These are phyloP conservation scores for Mus spicilegus DNA, from an alignment of 2,113 vertebrate genomes.

Conservation along the genomic window DNA sequence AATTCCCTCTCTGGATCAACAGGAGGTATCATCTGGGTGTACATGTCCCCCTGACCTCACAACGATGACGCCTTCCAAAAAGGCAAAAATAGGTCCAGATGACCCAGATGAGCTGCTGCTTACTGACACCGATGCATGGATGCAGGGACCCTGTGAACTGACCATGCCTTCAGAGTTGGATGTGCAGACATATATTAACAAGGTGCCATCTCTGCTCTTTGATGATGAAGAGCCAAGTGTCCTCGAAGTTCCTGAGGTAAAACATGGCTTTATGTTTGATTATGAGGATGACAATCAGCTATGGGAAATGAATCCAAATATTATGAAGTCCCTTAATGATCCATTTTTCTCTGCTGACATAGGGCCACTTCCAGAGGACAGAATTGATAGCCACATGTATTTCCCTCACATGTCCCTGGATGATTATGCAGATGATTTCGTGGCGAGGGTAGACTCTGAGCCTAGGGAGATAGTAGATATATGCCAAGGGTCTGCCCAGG, in stretches of 20 bases:
- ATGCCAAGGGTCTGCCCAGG: slow-evolving; percentile 91
- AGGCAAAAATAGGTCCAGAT: slow-evolving; percentile 88
- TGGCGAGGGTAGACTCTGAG: slow-evolving; percentile 91
- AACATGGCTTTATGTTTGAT: slow-evolving; percentile 79
- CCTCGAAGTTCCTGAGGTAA: slow-evolving; percentile 57
- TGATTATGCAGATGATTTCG: slow-evolving; percentile 73
- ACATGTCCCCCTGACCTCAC: slow-evolving; percentile 90
- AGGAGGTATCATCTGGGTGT: slow-evolving; percentile 89
- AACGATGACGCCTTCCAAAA: slow-evolving; percentile 90
- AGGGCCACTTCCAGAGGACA: slow-evolving; percentile 86
- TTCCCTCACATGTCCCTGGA: slow-evolving; percentile 80
- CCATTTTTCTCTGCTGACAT: slow-evolving; percentile 92
- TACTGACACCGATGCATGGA: slow-evolving; percentile 92
- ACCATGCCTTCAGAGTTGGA: slow-evolving; percentile 92
- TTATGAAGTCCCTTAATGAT: slow-evolving; percentile 91
- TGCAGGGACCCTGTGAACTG: slow-evolving; percentile 91
- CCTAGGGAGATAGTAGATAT: slow-evolving; percentile 90
- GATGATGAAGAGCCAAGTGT: slow-evolving; percentile 89
- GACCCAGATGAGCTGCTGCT: slow-evolving; percentile 91
- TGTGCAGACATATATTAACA: slow-evolving; percentile 93
- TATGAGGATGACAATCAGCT: background rate
- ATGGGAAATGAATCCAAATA: slow-evolving; percentile 89
- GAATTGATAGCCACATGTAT: slow-evolving; percentile 82
- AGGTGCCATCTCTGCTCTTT: slow-evolving; percentile 88
- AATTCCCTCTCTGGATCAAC: slow-evolving; percentile 82